phyloP scores from a whole-genome alignment of 1,140 invertebrate species.

The Druon quercuslanigerum region DNA sequence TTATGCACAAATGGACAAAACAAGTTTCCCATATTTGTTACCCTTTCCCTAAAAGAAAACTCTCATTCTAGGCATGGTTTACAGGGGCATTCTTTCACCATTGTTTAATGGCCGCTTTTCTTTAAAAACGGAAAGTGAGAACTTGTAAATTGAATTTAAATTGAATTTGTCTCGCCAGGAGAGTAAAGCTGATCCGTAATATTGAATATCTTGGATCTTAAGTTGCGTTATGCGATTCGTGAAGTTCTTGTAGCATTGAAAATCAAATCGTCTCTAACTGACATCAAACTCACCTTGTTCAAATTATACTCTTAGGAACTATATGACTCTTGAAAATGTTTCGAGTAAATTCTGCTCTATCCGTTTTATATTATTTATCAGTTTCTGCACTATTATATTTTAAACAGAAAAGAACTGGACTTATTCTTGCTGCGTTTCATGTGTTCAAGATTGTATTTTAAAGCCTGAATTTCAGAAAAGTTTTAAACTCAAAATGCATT shows the following conservation, averaged over 20 bases:
- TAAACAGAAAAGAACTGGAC: too few species aligned
- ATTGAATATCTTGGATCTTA: slow-evolving; percentile 10
- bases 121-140: slow-evolving; percentile 17
- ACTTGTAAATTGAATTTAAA: slow-evolving; percentile 50
- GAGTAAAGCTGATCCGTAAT: background rate
- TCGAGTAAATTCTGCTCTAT: background rate
- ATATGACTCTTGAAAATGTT: background rate
- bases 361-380: too few species aligned
- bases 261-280: background rate
- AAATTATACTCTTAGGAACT: background rate
- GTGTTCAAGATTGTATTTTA: too few species aligned
- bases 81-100: slow-evolving; percentile 15
- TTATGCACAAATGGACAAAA: slow-evolving; percentile 48
- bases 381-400: too few species aligned
- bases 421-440: too few species aligned
- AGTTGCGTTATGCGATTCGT: slow-evolving; percentile 10
- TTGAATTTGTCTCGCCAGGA: slow-evolving; percentile 19
- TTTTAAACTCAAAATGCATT: too few species aligned
- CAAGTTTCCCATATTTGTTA: background rate
- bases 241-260: background rate
- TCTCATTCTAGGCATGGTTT: background rate
- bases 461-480: too few species aligned
- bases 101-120: background rate
- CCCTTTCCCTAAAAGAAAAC: background rate
- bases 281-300: background rate